Conservation (phyloP, 2,888 invertebrate species). For the Linyphia triangularis region DNA sequence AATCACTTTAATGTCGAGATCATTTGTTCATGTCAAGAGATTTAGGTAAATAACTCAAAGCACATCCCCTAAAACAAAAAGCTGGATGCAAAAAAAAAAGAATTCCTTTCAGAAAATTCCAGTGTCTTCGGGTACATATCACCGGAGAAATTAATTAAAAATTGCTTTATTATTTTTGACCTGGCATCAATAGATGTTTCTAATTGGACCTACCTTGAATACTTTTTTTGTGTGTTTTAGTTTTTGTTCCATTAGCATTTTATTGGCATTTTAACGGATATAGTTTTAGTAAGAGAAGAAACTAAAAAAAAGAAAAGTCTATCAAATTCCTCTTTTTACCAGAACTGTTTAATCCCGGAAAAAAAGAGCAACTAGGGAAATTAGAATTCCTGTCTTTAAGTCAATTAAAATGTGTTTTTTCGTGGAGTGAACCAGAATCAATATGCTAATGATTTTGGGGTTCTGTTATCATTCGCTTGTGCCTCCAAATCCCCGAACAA, state of each 20-base stretch:
- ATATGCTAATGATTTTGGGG: slow-evolving; percentile 72
- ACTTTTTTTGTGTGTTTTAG: neutral
- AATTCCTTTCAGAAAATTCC: neutral
- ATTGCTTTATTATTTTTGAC: slow-evolving; percentile 61
- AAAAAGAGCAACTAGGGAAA: slow-evolving; percentile 56
- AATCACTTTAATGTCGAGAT: slow-evolving; percentile 15
- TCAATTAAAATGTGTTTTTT: slow-evolving; percentile 74
- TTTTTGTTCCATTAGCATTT: slow-evolving; percentile 67
- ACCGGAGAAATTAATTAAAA: slow-evolving; percentile 69
- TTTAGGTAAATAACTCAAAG: slow-evolving; percentile 12
- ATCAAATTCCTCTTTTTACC: slow-evolving; percentile 63
- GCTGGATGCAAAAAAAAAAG: neutral
- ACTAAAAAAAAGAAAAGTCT: slow-evolving; percentile 41
- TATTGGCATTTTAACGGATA: slow-evolving; percentile 73
- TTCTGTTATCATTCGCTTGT: slow-evolving; percentile 1
- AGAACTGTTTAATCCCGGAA: slow-evolving; percentile 33
- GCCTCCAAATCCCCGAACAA: slow-evolving; percentile 11
- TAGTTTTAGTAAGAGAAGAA: slow-evolving; percentile 17
- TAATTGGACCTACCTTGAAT: slow-evolving; percentile 52
- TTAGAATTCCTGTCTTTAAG: slow-evolving; percentile 74
- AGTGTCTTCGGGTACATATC: slow-evolving; percentile 36
- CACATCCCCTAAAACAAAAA: neutral
- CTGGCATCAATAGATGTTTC: slow-evolving; percentile 38
- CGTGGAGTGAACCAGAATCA: slow-evolving; percentile 39
- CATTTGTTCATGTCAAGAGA: neutral